phyloP scores from a whole-genome alignment of 2,888 invertebrate genomes.

The Troides aeacus region DNA sequence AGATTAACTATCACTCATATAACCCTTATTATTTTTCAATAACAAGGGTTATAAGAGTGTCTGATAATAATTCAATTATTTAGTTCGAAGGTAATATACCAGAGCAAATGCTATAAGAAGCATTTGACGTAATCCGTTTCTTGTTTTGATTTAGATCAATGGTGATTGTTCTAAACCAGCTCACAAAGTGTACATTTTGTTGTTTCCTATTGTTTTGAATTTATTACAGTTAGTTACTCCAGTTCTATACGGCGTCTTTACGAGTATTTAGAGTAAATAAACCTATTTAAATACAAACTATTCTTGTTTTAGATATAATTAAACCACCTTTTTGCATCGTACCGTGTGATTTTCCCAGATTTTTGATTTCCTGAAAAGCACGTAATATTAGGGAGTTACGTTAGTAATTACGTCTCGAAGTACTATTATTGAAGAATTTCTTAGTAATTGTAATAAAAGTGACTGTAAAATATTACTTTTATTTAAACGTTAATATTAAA shows the following conservation, averaged over 20 bases:
- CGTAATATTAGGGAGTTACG: background rate
- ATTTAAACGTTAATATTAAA: too few relatives aligned
- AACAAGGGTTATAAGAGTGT: background rate
- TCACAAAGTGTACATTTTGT: background rate
- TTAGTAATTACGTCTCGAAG: too few relatives aligned
- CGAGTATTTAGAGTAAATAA: background rate
- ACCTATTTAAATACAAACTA: background rate
- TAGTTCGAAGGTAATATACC: background rate
- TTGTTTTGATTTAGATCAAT: background rate
- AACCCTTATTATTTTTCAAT: background rate
- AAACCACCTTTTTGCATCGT: background rate
- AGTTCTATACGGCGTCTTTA: background rate
- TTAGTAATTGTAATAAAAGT: too few relatives aligned
- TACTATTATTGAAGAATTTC: too few relatives aligned
- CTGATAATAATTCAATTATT: background rate
- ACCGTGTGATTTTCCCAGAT: background rate
- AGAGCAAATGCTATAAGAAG: background rate
- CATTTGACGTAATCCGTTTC: constrained; percentile 1
- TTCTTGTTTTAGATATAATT: background rate
- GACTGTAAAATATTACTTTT: too few relatives aligned
- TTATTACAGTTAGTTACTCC: background rate
- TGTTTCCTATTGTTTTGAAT: background rate
- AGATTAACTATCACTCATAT: background rate
- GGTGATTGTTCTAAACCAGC: background rate
- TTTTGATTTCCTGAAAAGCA: background rate